Evolutionary conservation across 2,888 invertebrate genomes (phyloP).

Genomic region (Oligia latruncula): DNA sequence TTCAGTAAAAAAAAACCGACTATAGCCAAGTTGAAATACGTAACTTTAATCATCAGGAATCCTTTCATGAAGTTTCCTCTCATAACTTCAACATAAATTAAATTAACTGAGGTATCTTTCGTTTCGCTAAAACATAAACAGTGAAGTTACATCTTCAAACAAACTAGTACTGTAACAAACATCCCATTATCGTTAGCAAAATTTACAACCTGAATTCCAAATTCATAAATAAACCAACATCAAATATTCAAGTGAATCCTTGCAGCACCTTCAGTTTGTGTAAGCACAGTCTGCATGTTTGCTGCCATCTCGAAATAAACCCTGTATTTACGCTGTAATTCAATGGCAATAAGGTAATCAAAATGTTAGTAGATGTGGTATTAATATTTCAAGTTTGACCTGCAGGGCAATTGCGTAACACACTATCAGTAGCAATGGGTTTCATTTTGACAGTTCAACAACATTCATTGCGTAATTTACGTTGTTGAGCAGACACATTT

Average conservation of each 20-base stretch:
- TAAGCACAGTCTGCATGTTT: conserved; percentile 49
- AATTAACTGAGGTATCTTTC: background rate
- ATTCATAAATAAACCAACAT: conserved; percentile 50
- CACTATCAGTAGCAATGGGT: too few relatives aligned
- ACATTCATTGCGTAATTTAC: too few relatives aligned
- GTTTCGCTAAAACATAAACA: background rate
- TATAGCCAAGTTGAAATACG: background rate
- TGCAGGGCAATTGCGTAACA: too few relatives aligned
- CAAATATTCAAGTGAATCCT: conserved; percentile 37
- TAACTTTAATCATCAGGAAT: background rate
- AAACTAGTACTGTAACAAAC: background rate
- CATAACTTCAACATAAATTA: background rate
- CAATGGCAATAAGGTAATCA: conserved; percentile 36
- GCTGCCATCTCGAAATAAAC: conserved; percentile 46
- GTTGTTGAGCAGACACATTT: too few relatives aligned
- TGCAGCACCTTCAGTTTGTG: conserved; percentile 55
- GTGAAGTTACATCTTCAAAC: background rate
- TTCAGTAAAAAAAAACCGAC: background rate
- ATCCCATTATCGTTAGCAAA: conserved; percentile 9
- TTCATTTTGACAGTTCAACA: too few relatives aligned
- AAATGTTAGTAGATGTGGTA: conserved; percentile 40
- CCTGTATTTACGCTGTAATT: conserved; percentile 41
- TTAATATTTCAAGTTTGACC: conserved; percentile 40
- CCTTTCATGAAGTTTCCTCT: background rate
- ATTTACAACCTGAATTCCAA: conserved; percentile 23